Evolutionary conservation across 1,140 invertebrate species (phyloP).

Genomic region (Drosophila truncata): DNA sequence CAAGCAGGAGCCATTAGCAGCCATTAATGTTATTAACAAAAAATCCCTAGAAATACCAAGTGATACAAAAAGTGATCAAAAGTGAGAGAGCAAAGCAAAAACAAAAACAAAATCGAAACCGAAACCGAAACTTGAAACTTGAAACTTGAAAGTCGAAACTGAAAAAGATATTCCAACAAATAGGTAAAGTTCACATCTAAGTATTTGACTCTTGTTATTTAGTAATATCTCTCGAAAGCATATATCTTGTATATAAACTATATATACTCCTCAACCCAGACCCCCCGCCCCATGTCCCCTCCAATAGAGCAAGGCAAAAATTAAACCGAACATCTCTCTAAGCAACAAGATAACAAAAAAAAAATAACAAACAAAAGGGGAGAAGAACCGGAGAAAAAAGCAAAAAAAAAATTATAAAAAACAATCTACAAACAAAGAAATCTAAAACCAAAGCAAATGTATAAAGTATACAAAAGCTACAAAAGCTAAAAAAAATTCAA

Average conservation of each 20-base stretch:
- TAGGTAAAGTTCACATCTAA: slow-evolving; percentile 74
- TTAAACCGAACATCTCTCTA: slow-evolving; percentile 7
- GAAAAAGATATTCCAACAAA: slow-evolving; percentile 57
- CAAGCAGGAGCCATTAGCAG: slow-evolving; percentile 4
- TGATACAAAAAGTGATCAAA: slow-evolving; percentile 32
- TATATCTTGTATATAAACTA: slow-evolving; percentile 28
- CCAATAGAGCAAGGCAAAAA: slow-evolving; percentile 34
- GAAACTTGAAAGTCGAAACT: slow-evolving; percentile 7
- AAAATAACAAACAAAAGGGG: slow-evolving; percentile 24
- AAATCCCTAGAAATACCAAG: slow-evolving; percentile 29
- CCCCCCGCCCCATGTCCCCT: slow-evolving; percentile 37
- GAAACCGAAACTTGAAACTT: slow-evolving; percentile 12
- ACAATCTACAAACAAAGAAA: slow-evolving; percentile 9
- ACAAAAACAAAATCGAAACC: slow-evolving; percentile 19
- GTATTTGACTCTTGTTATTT: slow-evolving; percentile 33
- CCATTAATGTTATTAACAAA: slow-evolving; percentile 3
- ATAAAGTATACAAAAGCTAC: slow-evolving; percentile 23
- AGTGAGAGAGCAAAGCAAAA: slow-evolving; percentile 17
- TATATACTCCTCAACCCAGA: slow-evolving; percentile 49
- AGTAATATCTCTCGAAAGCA: slow-evolving; percentile 16
- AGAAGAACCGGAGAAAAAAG: slow-evolving; percentile 1
- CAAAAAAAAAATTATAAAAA: slow-evolving; percentile 7
- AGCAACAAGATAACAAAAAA: slow-evolving; percentile 22
- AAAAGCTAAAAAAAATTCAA: slow-evolving; percentile 70
- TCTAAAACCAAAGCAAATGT: slow-evolving; percentile 30